Conservation (phyloP, 2,797 vertebrate species). For the Novumbra hubbsi region DNA sequence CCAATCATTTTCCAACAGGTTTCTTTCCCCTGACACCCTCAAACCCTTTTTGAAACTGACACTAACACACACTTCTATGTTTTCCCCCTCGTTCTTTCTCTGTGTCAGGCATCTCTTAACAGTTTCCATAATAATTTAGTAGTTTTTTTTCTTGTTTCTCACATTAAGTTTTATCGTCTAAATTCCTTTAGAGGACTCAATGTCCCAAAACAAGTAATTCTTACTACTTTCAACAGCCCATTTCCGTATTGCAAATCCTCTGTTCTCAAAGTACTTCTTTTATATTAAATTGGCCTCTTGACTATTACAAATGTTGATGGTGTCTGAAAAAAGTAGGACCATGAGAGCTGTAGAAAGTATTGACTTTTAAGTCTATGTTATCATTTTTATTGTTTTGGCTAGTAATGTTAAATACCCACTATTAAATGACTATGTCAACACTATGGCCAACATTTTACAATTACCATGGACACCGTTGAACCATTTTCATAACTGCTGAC, state of each 20-base stretch:
- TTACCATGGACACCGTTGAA: too few relatives aligned
- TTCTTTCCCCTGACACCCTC: not conserved
- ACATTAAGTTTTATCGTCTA: conserved; percentile 17
- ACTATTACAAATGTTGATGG: not conserved
- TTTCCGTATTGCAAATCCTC: not conserved
- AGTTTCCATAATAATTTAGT: conserved; percentile 9
- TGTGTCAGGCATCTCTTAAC: not conserved
- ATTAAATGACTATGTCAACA: too few relatives aligned
- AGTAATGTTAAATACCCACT: too few relatives aligned
- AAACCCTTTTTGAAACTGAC: not conserved
- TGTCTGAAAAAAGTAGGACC: not conserved
- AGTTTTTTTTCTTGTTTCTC: conserved; percentile 31
- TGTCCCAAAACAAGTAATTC: conserved; percentile 29
- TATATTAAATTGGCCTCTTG: not conserved
- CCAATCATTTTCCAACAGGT: conserved; percentile 20
- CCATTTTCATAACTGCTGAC: too few relatives aligned
- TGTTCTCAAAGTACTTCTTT: not conserved
- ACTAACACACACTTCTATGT: not conserved
- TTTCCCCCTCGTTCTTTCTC: not conserved
- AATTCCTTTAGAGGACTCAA: conserved; percentile 36
- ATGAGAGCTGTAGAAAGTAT: not conserved
- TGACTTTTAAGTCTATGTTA: not conserved
- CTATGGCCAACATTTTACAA: too few relatives aligned
- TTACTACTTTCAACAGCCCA: conserved; percentile 4
- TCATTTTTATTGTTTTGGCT: not conserved